Conservation (phyloP, 2,888 invertebrate genomes). For the Sarcophaga caerulescens region DNA sequence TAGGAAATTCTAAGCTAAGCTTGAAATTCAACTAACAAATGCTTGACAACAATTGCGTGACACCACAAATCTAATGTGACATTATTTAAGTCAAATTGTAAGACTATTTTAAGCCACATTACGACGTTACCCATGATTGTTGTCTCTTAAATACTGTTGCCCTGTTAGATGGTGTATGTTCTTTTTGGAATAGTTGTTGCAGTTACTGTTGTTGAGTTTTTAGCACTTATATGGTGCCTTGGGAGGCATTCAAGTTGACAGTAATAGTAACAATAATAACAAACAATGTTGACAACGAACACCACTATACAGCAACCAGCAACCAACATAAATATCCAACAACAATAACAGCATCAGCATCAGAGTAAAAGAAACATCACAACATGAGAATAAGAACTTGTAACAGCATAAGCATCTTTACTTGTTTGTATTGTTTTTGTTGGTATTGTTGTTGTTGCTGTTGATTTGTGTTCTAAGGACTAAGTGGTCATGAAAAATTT, state of each 20-base stretch:
- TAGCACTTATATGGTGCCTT: constrained; percentile 56
- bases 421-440: not conserved
- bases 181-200: constrained; percentile 15
- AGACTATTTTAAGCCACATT: constrained; percentile 35
- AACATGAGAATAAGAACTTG: constrained; percentile 26
- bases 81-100: constrained; percentile 22
- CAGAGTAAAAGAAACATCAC: not conserved
- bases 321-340: not conserved
- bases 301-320: not conserved
- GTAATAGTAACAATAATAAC: constrained; percentile 62
- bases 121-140: constrained; percentile 29
- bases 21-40: not conserved
- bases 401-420: constrained; percentile 33
- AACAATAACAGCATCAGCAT: not conserved
- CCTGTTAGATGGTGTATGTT: not conserved
- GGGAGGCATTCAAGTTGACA: constrained; percentile 63
- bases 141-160: constrained; percentile 33
- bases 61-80: not conserved
- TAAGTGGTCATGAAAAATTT: constrained; percentile 65
- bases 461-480: constrained; percentile 35
- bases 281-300: constrained; percentile 42
- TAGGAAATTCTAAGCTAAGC: not conserved
- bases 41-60: not conserved
- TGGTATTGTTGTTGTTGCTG: no score
- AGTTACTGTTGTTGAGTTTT: not conserved